These are phyloP conservation scores for Anisognathus igniventris DNA, from an alignment of 2,797 vertebrate genomes.

Conservation along the genomic window DNA sequence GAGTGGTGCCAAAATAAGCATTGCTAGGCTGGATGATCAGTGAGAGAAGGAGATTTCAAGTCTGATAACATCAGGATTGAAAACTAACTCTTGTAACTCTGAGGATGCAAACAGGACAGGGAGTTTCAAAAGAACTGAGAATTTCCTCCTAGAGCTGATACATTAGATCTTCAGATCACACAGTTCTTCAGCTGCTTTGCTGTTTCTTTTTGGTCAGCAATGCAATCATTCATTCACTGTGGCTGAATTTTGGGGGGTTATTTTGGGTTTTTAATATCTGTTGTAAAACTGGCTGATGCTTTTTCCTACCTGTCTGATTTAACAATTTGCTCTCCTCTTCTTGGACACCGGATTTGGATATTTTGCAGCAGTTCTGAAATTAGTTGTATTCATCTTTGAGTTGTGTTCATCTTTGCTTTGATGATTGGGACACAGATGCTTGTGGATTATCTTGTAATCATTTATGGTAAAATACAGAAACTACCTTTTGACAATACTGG, in stretches of 20 bases:
- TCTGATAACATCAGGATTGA: background rate
- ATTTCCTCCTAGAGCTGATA: background rate
- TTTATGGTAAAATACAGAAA: background rate
- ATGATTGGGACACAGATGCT: background rate
- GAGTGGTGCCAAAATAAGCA: conserved; percentile 63
- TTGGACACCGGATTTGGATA: background rate
- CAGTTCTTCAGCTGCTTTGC: background rate
- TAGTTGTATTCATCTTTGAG: background rate
- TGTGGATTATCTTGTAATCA: background rate
- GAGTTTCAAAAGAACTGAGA: background rate
- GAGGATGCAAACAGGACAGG: background rate
- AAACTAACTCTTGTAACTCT: background rate
- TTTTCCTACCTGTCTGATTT: background rate
- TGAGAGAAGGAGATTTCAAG: background rate
- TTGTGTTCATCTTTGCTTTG: background rate
- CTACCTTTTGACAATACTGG: background rate
- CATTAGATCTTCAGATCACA: background rate
- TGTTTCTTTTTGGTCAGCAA: background rate
- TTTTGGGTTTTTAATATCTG: background rate
- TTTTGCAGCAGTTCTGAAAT: background rate
- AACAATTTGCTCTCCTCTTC: background rate
- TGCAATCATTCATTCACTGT: background rate
- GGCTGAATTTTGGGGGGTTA: background rate
- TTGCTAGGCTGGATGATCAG: conserved; percentile 14
- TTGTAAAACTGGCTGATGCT: background rate